phyloP scores from a whole-genome alignment of 2,113 vertebrate species.

The Potamarius usumacintae region DNA sequence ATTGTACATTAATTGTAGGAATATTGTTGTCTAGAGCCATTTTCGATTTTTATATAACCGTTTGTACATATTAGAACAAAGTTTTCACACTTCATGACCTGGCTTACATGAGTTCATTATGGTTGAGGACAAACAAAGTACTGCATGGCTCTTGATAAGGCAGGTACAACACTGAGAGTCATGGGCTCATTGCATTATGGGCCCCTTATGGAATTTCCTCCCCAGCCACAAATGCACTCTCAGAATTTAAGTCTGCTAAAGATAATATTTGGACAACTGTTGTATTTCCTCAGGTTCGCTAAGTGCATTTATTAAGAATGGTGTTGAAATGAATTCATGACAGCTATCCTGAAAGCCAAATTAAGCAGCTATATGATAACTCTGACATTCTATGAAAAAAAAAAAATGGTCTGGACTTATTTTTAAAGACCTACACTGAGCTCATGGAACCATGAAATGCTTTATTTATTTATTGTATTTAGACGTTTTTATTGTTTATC shows the following conservation, averaged over 20 bases:
- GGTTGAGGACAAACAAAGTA: conserved; percentile 50
- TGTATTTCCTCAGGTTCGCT: conserved; percentile 65
- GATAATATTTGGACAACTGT: conserved; percentile 70
- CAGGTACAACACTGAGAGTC: conserved; percentile 36
- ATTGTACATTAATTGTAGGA: not conserved
- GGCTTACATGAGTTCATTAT: conserved; percentile 30
- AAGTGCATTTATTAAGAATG: conserved; percentile 63
- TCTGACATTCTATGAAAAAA: conserved; percentile 49
- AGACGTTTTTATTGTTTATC: conserved; percentile 5
- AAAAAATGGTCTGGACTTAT: conserved; percentile 49
- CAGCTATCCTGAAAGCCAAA: conserved; percentile 63
- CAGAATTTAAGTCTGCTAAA: conserved; percentile 66
- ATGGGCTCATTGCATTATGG: conserved; percentile 43
- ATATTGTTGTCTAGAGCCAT: not conserved
- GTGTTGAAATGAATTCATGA: conserved; percentile 66
- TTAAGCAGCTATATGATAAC: conserved; percentile 57
- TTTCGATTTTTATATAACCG: not conserved
- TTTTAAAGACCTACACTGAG: conserved; percentile 59
- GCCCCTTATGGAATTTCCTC: conserved; percentile 67
- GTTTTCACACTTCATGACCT: not conserved
- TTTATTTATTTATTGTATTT: conserved; percentile 29
- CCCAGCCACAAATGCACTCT: conserved; percentile 53
- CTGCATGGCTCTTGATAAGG: conserved; percentile 61
- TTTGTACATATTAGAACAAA: not conserved
- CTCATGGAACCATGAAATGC: conserved; percentile 47